Base-by-base conservation (phyloP, 2,113 vertebrate species). In the Neolamprologus brichardi region DNA sequence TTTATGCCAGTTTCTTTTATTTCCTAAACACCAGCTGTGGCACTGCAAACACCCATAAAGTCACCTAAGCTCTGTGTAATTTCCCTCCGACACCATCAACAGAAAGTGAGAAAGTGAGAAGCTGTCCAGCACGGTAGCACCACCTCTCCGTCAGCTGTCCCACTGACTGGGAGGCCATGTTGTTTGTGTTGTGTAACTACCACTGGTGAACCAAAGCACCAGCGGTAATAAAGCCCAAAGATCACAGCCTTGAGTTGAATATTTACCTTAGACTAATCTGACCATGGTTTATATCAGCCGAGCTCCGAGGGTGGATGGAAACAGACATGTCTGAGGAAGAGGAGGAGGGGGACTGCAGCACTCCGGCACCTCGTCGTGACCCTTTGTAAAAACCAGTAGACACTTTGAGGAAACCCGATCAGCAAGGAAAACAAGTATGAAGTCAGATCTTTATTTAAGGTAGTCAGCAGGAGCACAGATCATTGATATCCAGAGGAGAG, bases 381-480 rank as follows among this genome's bases (percentile, higher is more conserved):
- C 95, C 93, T 91, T 91, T 94, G 89, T 79, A 64, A 95, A 95
- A 96, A 94, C 92, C 94, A 86, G 94, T 90, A 94, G 96, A 96
- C 93, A 93, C 94, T 95, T 93, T 86, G 93, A 93, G 89, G 96
- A 95, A 97, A 97, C 93, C 86, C 12, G 95, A 97, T 94, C 96
- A 79, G 94, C 93, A 93, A 93, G 85, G 91, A 96, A 97, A 94
- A 93, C 86, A 96, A 93, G 88, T 80, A 94, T 96, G 95, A 96
- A 96, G 96, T 96, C 95, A 96, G 95, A 95, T 93, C 94, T 96
- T 96, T 96, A 95, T 96, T 96, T 96, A 95, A 96, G 95, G 93
- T 94, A 95, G 95, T 94, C 94, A 84, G 94, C 93, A 85, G 91
- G 91, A 91, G 94, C 91, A 52, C 89, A 85, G 93, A 93, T 93